Conservation (phyloP, 2,797 vertebrate genomes). For the Echeneis naucrates region DNA sequence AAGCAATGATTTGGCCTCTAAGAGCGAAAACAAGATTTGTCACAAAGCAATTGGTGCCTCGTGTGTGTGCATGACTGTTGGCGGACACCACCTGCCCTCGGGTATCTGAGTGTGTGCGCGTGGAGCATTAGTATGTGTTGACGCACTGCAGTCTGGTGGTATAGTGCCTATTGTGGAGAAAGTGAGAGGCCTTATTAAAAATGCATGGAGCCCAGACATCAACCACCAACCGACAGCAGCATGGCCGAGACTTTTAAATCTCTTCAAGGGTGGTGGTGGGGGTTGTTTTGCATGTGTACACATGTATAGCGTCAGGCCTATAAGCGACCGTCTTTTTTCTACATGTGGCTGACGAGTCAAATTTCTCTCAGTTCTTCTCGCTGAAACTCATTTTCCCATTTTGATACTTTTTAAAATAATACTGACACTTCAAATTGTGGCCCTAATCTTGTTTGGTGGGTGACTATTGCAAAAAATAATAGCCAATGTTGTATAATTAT, state of each 20-base stretch:
- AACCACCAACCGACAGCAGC: slow-evolving; percentile 71
- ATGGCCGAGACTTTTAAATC: slow-evolving; percentile 28
- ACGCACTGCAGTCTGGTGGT: slow-evolving; percentile 79
- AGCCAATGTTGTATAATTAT: slow-evolving; percentile 55
- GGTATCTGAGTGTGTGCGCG: slow-evolving; percentile 31
- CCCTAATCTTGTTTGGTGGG: slow-evolving; percentile 63
- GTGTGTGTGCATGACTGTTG: slow-evolving; percentile 22
- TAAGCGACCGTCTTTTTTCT: not conserved
- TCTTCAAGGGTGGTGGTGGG: slow-evolving; percentile 50
- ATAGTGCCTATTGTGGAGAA: slow-evolving; percentile 83
- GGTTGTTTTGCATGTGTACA: slow-evolving; percentile 10
- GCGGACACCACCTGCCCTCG: slow-evolving; percentile 23
- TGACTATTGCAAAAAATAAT: slow-evolving; percentile 48
- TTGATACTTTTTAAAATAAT: slow-evolving; percentile 62
- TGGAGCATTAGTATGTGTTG: slow-evolving; percentile 71
- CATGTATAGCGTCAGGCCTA: slow-evolving; percentile 25
- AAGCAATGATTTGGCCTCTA: slow-evolving; percentile 35
- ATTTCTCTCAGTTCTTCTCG: slow-evolving; percentile 9
- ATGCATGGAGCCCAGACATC: slow-evolving; percentile 83
- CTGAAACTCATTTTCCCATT: slow-evolving; percentile 61
- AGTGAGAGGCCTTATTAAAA: slow-evolving; percentile 89
- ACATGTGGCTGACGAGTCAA: not conserved
- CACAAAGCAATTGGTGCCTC: slow-evolving; percentile 17
- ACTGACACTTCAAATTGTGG: slow-evolving; percentile 47
- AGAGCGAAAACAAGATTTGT: slow-evolving; percentile 32